Evolutionary conservation across 2,888 invertebrate species (phyloP).

Genomic region (Campoletis raptor): DNA sequence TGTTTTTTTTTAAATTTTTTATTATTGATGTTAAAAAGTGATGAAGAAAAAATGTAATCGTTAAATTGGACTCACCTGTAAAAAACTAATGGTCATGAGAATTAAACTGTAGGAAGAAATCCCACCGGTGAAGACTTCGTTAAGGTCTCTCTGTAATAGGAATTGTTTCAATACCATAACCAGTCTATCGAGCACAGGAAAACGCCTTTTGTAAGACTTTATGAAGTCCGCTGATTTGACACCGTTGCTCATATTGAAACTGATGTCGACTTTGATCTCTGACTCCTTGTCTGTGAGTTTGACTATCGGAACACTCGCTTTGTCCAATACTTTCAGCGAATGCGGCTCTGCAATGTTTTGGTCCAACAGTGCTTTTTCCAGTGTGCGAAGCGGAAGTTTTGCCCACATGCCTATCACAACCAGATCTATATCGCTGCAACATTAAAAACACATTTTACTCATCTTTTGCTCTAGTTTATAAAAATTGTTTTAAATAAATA

Average conservation of each 20-base stretch:
- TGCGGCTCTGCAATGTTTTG: constrained; percentile 95
- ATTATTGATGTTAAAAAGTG: background rate
- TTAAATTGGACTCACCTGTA: constrained; percentile 87
- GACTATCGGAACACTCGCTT: constrained; percentile 99
- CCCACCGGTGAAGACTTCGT: constrained; percentile 99
- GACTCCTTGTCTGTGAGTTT: constrained; percentile 95
- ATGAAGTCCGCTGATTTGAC: constrained; percentile 98
- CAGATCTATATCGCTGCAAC: constrained; percentile 89
- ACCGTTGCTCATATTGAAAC: constrained; percentile 99
- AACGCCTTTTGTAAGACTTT: constrained; percentile 94
- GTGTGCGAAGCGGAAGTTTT: constrained; percentile 94
- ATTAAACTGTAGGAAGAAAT: constrained; percentile 99
- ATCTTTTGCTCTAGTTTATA: background rate
- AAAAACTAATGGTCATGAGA: constrained; percentile 99
- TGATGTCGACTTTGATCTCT: constrained; percentile 97
- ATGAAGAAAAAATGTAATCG: background rate
- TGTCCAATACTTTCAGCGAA: constrained; percentile 98
- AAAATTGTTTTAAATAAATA: background rate
- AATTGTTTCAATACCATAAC: constrained; percentile 99
- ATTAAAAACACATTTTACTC: constrained; percentile 8
- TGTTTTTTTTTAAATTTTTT: background rate
- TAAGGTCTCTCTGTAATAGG: constrained; percentile 98
- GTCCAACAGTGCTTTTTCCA: constrained; percentile 95
- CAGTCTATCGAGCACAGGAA: constrained; percentile 96
- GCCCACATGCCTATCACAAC: constrained; percentile 92